A percentile compares a stretch with the other conserved stretches of the same genome.
Evolutionary conservation across 2,888 invertebrate species (phyloP).

Genomic region (Actias luna): DNA sequence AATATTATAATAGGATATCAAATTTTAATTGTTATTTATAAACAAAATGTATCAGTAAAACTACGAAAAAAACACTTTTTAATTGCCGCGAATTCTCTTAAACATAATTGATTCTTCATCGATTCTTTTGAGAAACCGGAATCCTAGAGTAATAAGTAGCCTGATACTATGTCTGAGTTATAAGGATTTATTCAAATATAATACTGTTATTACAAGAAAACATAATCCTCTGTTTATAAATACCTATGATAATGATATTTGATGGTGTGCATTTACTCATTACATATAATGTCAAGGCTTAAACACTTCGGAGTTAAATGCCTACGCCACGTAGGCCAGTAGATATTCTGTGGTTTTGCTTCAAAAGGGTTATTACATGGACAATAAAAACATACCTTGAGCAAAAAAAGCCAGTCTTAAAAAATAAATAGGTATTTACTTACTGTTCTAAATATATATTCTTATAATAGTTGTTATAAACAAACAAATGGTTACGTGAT

Average conservation of each 20-base stretch:
- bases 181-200: neutral
- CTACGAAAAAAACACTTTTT: no score
- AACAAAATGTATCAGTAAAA: no score
- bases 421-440: neutral
- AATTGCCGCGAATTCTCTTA: no score
- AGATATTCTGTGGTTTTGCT: conserved; percentile 18
- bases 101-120: no score
- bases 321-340: conserved; percentile 11
- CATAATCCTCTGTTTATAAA: conserved; percentile 9
- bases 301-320: conserved; percentile 17
- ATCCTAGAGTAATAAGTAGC: no score
- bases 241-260: conserved; percentile 3
- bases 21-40: no score
- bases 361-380: conserved; percentile 13
- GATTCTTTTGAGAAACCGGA: no score
- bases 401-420: neutral
- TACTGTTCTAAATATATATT: conserved; percentile 5
- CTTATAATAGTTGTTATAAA: conserved; percentile 11
- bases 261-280: conserved; percentile 10
- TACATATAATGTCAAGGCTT: conserved; percentile 18
- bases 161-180: neutral
- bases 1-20: no score
- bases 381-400: conserved; percentile 2
- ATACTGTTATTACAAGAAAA: neutral
- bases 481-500: conserved; percentile 26